Evolutionary conservation across 1,140 invertebrate genomes (phyloP).

Genomic region (Ganaspis sp.): DNA sequence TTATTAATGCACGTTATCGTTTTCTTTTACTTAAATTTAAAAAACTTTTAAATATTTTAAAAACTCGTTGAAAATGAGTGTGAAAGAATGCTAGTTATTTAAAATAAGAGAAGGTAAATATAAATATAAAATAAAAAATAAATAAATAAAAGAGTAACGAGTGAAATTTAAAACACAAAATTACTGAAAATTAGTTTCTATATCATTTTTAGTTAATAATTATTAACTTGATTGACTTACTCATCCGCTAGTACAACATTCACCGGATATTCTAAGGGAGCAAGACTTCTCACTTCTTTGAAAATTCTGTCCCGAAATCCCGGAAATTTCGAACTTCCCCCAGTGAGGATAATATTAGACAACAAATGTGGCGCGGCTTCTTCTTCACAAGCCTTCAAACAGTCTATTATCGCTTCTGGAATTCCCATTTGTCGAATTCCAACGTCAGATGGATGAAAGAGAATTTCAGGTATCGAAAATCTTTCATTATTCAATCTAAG

Average conservation of each 20-base stretch:
- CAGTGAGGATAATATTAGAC: constrained; percentile 93
- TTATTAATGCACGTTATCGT: too few relatives aligned
- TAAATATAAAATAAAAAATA: too few relatives aligned
- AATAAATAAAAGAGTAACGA: too few relatives aligned
- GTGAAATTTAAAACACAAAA: too few relatives aligned
- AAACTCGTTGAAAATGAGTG: too few relatives aligned
- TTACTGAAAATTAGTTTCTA: too few relatives aligned
- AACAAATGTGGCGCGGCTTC: constrained; percentile 89
- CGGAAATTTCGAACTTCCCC: constrained; percentile 91
- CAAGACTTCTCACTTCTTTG: constrained; percentile 86
- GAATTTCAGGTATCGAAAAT: constrained; percentile 94
- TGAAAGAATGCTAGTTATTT: too few relatives aligned
- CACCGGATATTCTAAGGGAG: constrained; percentile 86
- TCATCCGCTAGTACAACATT: constrained; percentile 84
- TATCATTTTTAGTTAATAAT: too few relatives aligned
- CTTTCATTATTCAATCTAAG: constrained; percentile 93
- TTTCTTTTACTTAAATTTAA: too few relatives aligned
- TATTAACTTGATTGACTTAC: constrained; percentile 64
- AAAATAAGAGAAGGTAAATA: too few relatives aligned
- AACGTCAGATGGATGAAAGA: constrained; percentile 97
- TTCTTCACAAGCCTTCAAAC: constrained; percentile 84
- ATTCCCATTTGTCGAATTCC: constrained; percentile 97
- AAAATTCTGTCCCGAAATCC: constrained; percentile 90
- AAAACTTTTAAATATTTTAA: too few relatives aligned
- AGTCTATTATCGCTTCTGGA: constrained; percentile 89